phyloP scores from a whole-genome alignment of 2,113 vertebrate genomes.

The Charina bottae region DNA sequence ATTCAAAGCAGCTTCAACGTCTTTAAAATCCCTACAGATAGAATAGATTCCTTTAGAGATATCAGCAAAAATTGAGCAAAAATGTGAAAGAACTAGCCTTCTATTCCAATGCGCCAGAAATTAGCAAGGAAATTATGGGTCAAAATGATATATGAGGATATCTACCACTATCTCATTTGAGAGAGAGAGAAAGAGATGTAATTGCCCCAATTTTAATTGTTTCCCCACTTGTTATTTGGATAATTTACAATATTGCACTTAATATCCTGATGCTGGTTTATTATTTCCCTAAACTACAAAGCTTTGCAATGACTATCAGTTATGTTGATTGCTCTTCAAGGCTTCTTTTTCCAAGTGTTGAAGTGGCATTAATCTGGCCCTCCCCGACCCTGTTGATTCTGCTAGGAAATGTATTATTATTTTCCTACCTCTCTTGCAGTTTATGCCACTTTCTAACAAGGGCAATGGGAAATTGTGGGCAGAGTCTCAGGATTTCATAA shows the following conservation, averaged over 20 bases:
- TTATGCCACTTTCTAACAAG: not conserved
- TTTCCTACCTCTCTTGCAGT: not conserved
- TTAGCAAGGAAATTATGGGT: not conserved
- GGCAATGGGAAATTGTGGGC: not conserved
- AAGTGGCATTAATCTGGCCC: not conserved
- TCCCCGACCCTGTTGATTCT: not conserved
- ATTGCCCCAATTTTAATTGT: not conserved
- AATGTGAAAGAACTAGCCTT: not conserved
- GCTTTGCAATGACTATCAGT: not conserved
- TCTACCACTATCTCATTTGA: not conserved
- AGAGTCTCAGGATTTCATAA: not conserved
- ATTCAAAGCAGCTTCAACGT: slow-evolving; percentile 91
- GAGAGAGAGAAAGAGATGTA: not conserved
- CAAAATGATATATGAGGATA: not conserved
- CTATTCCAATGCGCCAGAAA: not conserved
- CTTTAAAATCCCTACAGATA: slow-evolving; percentile 87
- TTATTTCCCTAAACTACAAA: not conserved
- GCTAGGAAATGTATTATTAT: not conserved
- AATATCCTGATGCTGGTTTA: not conserved
- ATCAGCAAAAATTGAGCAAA: not conserved
- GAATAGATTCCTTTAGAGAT: slow-evolving; percentile 26
- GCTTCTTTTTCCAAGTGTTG: not conserved
- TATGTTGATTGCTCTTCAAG: not conserved
- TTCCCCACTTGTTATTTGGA: not conserved
- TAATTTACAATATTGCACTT: not conserved